phyloP scores from a whole-genome alignment of 2,797 vertebrate genomes.

The Sebastes matsubarae region DNA sequence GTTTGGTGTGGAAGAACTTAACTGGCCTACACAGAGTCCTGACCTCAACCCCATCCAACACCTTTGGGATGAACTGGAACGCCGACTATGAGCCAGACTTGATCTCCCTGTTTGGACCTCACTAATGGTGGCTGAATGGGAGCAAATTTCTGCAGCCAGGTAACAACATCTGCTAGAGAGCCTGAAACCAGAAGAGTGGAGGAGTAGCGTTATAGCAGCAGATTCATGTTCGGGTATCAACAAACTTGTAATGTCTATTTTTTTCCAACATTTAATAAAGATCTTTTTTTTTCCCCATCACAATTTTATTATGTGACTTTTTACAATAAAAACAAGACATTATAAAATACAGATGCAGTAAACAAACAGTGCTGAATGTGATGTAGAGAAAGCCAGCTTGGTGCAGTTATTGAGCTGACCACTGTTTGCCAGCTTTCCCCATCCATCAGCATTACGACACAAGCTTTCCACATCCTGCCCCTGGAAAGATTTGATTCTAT shows the following conservation, averaged over 20 bases:
- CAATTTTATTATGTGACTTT: constrained; percentile 84
- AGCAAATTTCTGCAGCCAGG: not conserved
- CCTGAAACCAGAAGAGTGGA: not conserved
- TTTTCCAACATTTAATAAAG: not conserved
- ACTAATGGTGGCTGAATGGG: not conserved
- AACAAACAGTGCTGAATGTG: constrained; percentile 89
- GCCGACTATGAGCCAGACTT: not conserved
- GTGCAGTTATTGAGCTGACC: constrained; percentile 1
- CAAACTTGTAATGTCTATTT: not conserved
- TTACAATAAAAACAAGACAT: constrained; percentile 76
- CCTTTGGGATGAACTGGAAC: not conserved
- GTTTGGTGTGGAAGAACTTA: not conserved
- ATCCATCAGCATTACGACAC: constrained; percentile 20
- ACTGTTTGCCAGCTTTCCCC: constrained; percentile 28
- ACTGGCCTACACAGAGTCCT: not conserved
- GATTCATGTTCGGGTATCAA: not conserved
- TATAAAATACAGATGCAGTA: constrained; percentile 87
- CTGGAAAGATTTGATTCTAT: not conserved
- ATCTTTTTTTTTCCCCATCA: constrained; percentile 65
- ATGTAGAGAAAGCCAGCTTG: constrained; percentile 69
- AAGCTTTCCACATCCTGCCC: constrained; percentile 20
- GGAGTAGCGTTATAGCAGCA: not conserved
- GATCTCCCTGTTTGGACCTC: not conserved
- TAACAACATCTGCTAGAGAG: not conserved
- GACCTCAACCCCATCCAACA: not conserved